phyloP scores from a whole-genome alignment of 1,140 invertebrate species.

The Amyelois transitella region DNA sequence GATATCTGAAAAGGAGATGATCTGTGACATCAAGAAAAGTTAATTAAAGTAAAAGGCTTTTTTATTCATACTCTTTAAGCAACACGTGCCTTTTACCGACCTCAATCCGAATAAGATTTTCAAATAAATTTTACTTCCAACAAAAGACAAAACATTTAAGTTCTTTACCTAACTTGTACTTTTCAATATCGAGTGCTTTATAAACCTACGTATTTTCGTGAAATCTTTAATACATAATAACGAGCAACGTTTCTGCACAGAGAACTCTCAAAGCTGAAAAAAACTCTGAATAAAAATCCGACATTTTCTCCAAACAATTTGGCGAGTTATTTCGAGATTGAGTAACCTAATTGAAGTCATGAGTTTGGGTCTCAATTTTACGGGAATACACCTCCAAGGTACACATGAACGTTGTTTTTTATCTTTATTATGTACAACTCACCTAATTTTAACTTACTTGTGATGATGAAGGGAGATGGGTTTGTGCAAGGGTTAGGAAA shows the following conservation, averaged over 20 bases:
- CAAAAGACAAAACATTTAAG: too few species aligned
- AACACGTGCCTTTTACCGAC: too few species aligned
- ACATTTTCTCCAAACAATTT: background rate
- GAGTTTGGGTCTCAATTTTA: background rate
- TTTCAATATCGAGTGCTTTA: background rate
- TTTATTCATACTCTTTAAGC: too few species aligned
- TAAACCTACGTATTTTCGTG: background rate
- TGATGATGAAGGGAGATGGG: background rate
- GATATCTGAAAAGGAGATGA: too few species aligned
- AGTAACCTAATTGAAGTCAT: background rate
- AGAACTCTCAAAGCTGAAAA: background rate
- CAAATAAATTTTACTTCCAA: too few species aligned
- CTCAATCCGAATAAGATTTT: too few species aligned
- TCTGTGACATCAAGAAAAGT: too few species aligned
- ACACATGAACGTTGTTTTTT: background rate
- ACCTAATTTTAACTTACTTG: background rate
- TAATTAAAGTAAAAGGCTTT: too few species aligned
- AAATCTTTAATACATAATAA: background rate
- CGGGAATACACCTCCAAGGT: background rate
- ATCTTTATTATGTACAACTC: background rate
- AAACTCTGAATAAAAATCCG: background rate
- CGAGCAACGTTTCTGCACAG: background rate
- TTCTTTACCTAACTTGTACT: too few species aligned
- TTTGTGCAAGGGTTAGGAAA: too few species aligned
- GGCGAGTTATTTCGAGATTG: background rate